These are phyloP conservation scores for Oenanthe melanoleuca DNA, from an alignment of 2,113 vertebrate genomes.

Conservation along the genomic window DNA sequence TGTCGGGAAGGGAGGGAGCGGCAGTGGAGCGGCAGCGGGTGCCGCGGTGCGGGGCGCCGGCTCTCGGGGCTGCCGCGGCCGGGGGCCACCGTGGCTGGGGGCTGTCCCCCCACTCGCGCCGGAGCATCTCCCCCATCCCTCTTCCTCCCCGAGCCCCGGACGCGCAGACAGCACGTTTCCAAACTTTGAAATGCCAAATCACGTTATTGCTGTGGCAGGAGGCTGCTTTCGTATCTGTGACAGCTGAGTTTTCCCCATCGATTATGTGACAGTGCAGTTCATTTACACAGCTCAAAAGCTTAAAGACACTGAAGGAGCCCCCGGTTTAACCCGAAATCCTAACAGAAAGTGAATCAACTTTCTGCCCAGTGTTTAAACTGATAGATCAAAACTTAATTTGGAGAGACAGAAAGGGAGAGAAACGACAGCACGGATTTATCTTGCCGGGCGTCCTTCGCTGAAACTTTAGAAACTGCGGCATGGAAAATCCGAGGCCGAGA, in stretches of 20 bases:
- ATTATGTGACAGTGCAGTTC: conserved; percentile 88
- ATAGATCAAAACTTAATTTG: conserved; percentile 63
- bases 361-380: conserved; percentile 47
- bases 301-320: conserved; percentile 58
- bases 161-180: conserved; percentile 60
- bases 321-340: conserved; percentile 41
- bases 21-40: background rate
- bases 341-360: conserved; percentile 63
- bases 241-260: conserved; percentile 86
- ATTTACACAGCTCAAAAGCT: conserved; percentile 74
- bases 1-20: background rate
- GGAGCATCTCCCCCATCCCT: background rate
- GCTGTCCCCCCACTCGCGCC: background rate
- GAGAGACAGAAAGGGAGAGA: conserved; percentile 60
- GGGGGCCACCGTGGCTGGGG: background rate
- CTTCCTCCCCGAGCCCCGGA: background rate
- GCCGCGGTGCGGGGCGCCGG: background rate
- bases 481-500: background rate
- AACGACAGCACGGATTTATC: conserved; percentile 53
- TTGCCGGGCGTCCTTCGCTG: conserved; percentile 22
- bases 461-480: conserved; percentile 45
- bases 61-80: background rate
- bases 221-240: conserved; percentile 81
- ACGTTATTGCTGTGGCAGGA: conserved; percentile 74
- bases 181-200: conserved; percentile 77